These are phyloP conservation scores for Colostygia pectinataria DNA, from an alignment of 2,888 invertebrate genomes.

Conservation along the genomic window DNA sequence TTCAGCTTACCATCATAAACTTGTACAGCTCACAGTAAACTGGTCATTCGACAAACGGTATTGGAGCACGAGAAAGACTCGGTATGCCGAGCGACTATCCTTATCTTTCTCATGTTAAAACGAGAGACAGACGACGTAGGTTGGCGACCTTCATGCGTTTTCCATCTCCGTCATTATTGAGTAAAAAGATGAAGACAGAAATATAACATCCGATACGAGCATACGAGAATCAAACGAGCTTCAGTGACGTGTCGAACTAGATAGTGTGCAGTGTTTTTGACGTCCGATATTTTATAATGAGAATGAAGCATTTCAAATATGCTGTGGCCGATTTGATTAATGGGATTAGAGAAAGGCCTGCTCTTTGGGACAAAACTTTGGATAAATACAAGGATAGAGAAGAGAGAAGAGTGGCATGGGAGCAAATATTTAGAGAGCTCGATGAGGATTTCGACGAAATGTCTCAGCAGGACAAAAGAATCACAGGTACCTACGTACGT, in stretches of 20 bases:
- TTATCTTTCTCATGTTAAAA: not conserved
- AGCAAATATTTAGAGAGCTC: slow-evolving; percentile 61
- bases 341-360: slow-evolving; percentile 57
- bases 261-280: slow-evolving; percentile 52
- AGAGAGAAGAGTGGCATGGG: slow-evolving; percentile 68
- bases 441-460: slow-evolving; percentile 62
- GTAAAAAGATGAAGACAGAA: slow-evolving; percentile 38
- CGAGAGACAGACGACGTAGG: slow-evolving; percentile 43
- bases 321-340: slow-evolving; percentile 59
- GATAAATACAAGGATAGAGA: slow-evolving; percentile 70
- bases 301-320: slow-evolving; percentile 67
- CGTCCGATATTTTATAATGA: slow-evolving; percentile 31
- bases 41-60: slow-evolving; percentile 31
- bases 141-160: slow-evolving; percentile 56
- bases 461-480: slow-evolving; percentile 57
- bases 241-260: slow-evolving; percentile 58
- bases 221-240: slow-evolving; percentile 38
- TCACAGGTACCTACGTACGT: slow-evolving; percentile 41
- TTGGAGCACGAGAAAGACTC: slow-evolving; percentile 5
- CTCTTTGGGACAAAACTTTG: slow-evolving; percentile 69
- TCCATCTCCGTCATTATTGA: slow-evolving; percentile 40
- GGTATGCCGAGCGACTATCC: slow-evolving; percentile 2
- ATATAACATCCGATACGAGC: slow-evolving; percentile 55
- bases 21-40: slow-evolving; percentile 37
- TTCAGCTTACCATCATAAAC: not conserved